A percentile compares a stretch with the other conserved stretches of the same genome.
Conservation (phyloP, 2,888 invertebrate species). For the Tetragnatha montana region DNA sequence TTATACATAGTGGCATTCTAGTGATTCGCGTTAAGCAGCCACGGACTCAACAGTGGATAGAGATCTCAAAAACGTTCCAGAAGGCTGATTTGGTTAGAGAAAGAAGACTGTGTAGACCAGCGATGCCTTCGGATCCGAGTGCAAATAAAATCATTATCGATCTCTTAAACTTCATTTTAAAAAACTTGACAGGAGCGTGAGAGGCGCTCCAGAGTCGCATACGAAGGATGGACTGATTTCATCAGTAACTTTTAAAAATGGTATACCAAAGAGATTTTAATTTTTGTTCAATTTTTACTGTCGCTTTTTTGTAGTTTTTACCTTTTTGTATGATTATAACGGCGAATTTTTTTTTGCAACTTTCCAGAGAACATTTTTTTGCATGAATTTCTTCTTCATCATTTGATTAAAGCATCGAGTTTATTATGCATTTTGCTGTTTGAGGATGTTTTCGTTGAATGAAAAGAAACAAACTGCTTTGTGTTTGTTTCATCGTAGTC, state of each 20-base stretch:
- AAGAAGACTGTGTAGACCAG: not conserved
- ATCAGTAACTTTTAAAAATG: slow-evolving; percentile 30
- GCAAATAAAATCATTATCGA: slow-evolving; percentile 38
- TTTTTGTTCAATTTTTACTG: slow-evolving; percentile 64
- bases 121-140: slow-evolving; percentile 1
- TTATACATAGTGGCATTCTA: not conserved
- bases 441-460: slow-evolving; percentile 62
- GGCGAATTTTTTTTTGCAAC: slow-evolving; percentile 18
- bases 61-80: slow-evolving; percentile 12
- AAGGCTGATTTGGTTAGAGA: slow-evolving; percentile 4
- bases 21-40: not conserved
- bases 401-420: slow-evolving; percentile 22
- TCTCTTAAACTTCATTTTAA: slow-evolving; percentile 50
- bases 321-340: slow-evolving; percentile 56
- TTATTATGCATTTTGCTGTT: slow-evolving; percentile 50
- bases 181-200: slow-evolving; percentile 37
- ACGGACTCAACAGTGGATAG: not conserved
- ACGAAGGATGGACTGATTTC: slow-evolving; percentile 31
- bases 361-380: slow-evolving; percentile 21
- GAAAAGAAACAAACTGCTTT: slow-evolving; percentile 61
- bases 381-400: slow-evolving; percentile 25
- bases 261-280: slow-evolving; percentile 70
- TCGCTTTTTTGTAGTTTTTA: slow-evolving; percentile 66
- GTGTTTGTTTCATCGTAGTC: slow-evolving; percentile 61
- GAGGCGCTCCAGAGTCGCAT: slow-evolving; percentile 20